A percentile compares a stretch with the other conserved stretches of the same genome.
These are phyloP conservation scores for Elephas maximus DNA, from an alignment of 2,113 vertebrate genomes.

Conservation along the genomic window DNA sequence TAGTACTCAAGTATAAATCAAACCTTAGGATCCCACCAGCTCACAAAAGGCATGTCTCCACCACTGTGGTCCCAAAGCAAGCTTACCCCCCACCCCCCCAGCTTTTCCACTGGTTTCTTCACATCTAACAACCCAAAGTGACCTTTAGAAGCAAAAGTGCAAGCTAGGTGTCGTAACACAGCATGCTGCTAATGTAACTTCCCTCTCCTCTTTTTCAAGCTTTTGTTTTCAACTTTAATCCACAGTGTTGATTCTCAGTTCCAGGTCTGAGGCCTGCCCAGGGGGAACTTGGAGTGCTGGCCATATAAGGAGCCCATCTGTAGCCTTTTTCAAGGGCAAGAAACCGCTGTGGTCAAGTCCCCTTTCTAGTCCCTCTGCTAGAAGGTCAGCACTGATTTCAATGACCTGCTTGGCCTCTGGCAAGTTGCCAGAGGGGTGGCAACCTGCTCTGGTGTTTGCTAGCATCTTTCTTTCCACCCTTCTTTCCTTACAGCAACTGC, in stretches of 20 bases:
- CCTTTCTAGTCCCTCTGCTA: rapidly evolving
- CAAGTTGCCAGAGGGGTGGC: background rate
- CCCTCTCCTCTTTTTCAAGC: background rate
- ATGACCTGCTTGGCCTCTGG: background rate
- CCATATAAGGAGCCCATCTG: conserved; percentile 89
- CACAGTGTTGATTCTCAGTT: conserved; percentile 57
- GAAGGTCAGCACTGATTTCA: background rate
- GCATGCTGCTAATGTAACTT: conserved; percentile 40
- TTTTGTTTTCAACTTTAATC: conserved; percentile 1
- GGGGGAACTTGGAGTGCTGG: conserved; percentile 76
- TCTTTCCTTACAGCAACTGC: conserved; percentile 13
- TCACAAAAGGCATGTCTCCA: background rate
- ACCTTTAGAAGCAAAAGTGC: background rate
- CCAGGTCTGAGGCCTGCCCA: conserved; percentile 75
- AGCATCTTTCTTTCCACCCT: conserved; percentile 15
- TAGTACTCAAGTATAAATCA: background rate
- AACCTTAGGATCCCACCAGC: background rate
- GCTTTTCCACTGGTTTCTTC: conserved; percentile 1
- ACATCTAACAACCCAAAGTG: background rate
- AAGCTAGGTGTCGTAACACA: conserved; percentile 57
- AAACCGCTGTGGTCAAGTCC: background rate
- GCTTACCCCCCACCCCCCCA: background rate
- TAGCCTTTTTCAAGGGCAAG: conserved; percentile 81
- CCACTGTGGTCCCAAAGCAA: background rate
- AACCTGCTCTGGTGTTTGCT: background rate